Evolutionary conservation across 35 echinoderm and acorn worm species (phyloP).

Genomic region (Amphiura filiformis): DNA sequence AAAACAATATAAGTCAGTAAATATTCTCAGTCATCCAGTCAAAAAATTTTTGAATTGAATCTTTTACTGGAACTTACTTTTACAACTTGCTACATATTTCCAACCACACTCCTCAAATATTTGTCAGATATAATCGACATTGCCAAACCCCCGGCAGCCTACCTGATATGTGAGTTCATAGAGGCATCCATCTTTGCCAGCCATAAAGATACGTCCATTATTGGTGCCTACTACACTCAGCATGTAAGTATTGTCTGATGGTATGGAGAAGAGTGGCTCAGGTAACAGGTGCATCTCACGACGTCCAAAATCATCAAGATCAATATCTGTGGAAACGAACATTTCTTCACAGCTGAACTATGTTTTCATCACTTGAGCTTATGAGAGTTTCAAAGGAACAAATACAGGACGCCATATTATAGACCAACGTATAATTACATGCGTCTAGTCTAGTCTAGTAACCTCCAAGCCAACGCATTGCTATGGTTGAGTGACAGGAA

Average conservation of each 20-base stretch:
- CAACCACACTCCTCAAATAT: background rate
- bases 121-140: background rate
- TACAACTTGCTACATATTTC: background rate
- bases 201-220: conserved; percentile 84
- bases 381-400: too few relatives aligned
- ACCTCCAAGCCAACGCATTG: too few relatives aligned
- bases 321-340: conserved; percentile 54
- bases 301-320: conserved; percentile 54
- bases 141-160: background rate
- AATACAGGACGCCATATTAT: too few relatives aligned
- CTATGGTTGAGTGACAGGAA: too few relatives aligned
- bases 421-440: too few relatives aligned
- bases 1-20: background rate
- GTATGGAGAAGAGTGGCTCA: conserved; percentile 91
- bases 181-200: conserved; percentile 89
- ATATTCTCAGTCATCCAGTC: background rate
- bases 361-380: too few relatives aligned
- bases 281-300: conserved; percentile 95
- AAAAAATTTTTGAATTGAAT: background rate
- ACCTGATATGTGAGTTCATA: conserved; percentile 98
- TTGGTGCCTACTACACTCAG: conserved; percentile 57
- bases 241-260: conserved; percentile 84
- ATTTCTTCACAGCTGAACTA: too few relatives aligned
- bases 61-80: background rate
- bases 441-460: too few relatives aligned